Base-by-base conservation (phyloP, 1,140 invertebrate genomes). In the Brevipalpus yothersi region DNA sequence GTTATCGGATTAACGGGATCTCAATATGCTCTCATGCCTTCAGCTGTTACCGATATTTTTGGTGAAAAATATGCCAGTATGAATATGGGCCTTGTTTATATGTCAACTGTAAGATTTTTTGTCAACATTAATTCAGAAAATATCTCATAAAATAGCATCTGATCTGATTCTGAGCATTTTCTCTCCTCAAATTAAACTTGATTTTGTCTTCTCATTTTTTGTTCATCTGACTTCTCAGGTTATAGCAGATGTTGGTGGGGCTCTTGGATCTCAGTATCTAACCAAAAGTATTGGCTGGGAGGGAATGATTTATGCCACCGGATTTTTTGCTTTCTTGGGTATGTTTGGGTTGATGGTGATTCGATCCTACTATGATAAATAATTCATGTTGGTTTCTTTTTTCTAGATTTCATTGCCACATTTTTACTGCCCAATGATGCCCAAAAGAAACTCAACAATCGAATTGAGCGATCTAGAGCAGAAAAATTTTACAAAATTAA, bases 1-100 rank as follows among this genome's bases (percentile, higher is more conserved):
- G 60, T 56, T 41, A 31, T 61, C 12, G 56, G 60, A 19, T 40
- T 60, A 7, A 53, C 58, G 15, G 56, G 60, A 8, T 56, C 54
- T 40, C 60, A 61, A 41, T 61, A 61, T 53, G 60, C 60, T n/a
- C 19, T 61, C 5, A 61, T 61, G 56, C 60, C 60, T 31, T 58
- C 56, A 9, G 60, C 60, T 7, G 56, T 57, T 23, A 47, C 41
- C 5, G 60, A 61, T 41, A 39, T 21, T 53, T 61, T 61, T 31
- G 60, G 60, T 51, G 60, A 61, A 42, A 49, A 53, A 39, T 58
- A 58, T 58, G 60, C 60, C 12, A 51, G 43, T 17, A 53, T 58
- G 7, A 61, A 61, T 23, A 61, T 61, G 51, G 60, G 60, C 13
- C 45, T 58, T 23, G 60, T 61, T 19, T 61, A 61, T 41, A 53